phyloP scores from a whole-genome alignment of 2,797 vertebrate species.

The Avahi laniger region DNA sequence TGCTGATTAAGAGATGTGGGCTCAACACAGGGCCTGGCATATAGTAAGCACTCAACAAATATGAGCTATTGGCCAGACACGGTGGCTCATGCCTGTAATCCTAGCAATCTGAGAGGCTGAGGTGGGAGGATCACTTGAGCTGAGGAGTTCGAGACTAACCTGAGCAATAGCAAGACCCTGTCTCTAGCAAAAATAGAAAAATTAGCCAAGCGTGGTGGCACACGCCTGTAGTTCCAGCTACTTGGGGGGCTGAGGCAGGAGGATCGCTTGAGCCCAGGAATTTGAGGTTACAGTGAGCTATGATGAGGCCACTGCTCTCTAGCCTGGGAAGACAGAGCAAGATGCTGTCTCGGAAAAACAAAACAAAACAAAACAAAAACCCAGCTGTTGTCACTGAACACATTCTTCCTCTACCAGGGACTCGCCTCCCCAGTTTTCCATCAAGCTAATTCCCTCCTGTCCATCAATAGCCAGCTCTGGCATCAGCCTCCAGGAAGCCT shows the following conservation, averaged over 20 bases:
- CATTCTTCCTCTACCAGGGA: background rate
- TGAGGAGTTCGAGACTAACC: background rate
- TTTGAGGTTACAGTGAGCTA: background rate
- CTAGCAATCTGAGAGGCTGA: background rate
- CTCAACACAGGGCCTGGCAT: background rate
- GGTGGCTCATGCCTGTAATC: background rate
- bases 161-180: background rate
- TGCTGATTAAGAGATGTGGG: background rate
- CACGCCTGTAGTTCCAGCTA: background rate
- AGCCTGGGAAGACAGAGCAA: background rate
- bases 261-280: background rate
- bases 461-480: background rate
- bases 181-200: background rate
- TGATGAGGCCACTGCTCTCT: background rate
- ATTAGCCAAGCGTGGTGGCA: background rate
- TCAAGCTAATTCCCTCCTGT: background rate
- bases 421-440: background rate
- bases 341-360: background rate
- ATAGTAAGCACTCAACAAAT: background rate
- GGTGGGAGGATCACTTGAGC: background rate
- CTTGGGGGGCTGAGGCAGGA: background rate
- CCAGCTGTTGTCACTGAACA: background rate
- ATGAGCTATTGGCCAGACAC: background rate
- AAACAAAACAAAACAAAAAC: background rate
- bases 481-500: background rate